Base-by-base conservation (phyloP, 2,113 vertebrate genomes). In the Sterrhoptilus dennistouni region DNA sequence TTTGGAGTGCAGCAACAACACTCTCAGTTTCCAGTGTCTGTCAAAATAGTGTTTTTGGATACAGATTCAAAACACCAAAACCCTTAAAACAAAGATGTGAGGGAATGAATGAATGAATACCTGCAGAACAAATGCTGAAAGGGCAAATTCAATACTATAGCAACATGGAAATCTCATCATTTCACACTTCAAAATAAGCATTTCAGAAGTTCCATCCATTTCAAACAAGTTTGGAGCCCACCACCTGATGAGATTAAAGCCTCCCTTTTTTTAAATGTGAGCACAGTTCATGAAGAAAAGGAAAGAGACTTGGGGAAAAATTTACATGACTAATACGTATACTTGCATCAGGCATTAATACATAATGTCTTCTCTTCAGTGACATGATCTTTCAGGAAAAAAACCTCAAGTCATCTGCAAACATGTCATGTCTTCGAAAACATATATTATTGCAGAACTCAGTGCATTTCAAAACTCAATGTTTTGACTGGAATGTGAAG, bases 171-270 rank as follows among this genome's bases (percentile, higher is more conserved):
- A 70, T 84, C 59, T 81, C 21, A 45, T 53, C 42, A 76, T 74
- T 87, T 92, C 79, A 61, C 52, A 57, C 70, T 70, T 77, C 18
- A 85, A 57, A 89, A 79, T 19, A 35, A 76, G 50, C 31, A 4
- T 9, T 53, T 81, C 57, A 86, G 87, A 92, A 95, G 78, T 81
- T 86, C 56, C 60, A 86, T 36, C 60, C 44, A 71, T 93, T 90
- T 83, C 76, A 95, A 88, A 83, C 33, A 65, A 77, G 35, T 81
- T 65, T 93, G 54, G 71, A 97, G 56, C 50, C 87, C 84, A 83
- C 57, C 91, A 93, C 83, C 89, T 65, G 87, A 69, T 36, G 74
- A 95, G 44, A 94, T 64, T 12, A 86, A 94, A 94, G 44, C 36
- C 52, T 83, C 35, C 10, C n/a, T 66, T 83, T 80, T 45, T 90